Evolutionary conservation across 2,113 vertebrate genomes (phyloP).

Genomic region (Pachypanchax playfairii): DNA sequence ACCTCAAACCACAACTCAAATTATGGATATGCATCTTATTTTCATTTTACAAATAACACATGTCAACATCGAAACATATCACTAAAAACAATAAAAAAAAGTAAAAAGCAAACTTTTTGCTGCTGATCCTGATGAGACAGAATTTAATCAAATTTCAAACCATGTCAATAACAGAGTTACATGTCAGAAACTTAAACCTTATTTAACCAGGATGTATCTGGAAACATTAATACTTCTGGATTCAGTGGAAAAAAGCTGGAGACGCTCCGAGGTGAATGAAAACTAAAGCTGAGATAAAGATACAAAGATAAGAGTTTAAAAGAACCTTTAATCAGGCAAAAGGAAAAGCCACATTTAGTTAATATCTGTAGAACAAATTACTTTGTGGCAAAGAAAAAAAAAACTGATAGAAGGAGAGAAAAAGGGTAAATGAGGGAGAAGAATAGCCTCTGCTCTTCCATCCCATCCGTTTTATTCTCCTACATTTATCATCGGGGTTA

Average conservation of each 20-base stretch:
- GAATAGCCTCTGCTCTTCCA: slow-evolving; percentile 35
- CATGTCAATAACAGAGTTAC: background rate
- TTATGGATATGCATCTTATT: too few species aligned
- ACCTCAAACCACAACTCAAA: too few species aligned
- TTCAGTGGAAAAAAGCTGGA: background rate
- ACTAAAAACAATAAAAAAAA: background rate
- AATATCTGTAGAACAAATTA: slow-evolving; percentile 16
- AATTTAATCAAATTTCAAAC: too few species aligned
- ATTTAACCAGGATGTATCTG: background rate
- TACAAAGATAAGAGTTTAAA: background rate
- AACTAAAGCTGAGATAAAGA: background rate
- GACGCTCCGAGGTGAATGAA: background rate
- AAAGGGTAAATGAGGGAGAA: slow-evolving; percentile 19
- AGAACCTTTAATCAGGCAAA: slow-evolving; percentile 22
- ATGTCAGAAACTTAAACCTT: background rate
- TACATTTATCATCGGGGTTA: slow-evolving; percentile 29
- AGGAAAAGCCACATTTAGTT: slow-evolving; percentile 15
- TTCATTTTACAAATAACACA: too few species aligned
- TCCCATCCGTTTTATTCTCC: slow-evolving; percentile 39
- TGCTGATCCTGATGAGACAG: too few species aligned
- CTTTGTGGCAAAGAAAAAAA: slow-evolving; percentile 14
- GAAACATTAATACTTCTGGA: background rate
- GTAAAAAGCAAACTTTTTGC: background rate
- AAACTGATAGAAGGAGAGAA: slow-evolving; percentile 25
- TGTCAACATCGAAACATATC: too few species aligned